phyloP scores from a whole-genome alignment of 2,797 vertebrate species.

The Pelochelys cantorii region DNA sequence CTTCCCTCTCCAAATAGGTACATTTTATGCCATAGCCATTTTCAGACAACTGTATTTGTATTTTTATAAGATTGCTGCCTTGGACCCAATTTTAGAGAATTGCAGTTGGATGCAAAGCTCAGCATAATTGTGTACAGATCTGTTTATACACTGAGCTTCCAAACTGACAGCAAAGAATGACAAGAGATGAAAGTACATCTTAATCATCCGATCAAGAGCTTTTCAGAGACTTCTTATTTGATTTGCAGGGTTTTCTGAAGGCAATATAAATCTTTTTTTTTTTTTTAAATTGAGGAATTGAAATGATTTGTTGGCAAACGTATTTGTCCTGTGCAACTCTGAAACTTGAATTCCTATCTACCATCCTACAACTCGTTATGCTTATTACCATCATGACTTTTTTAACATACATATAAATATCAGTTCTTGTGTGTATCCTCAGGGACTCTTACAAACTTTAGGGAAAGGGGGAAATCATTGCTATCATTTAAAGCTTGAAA shows the following conservation, averaged over 20 bases:
- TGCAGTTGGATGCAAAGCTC: neutral
- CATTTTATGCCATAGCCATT: neutral
- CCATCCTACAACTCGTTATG: neutral
- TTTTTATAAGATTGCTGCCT: neutral
- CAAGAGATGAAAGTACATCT: neutral
- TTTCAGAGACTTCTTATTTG: slow-evolving; percentile 37
- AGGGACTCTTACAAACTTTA: slow-evolving; percentile 4
- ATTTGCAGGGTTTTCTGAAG: slow-evolving; percentile 36
- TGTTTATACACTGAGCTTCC: neutral
- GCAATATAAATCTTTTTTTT: slow-evolving; percentile 29
- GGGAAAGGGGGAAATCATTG: slow-evolving; percentile 2
- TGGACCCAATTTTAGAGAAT: neutral
- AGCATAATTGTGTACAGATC: neutral
- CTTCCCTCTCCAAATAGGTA: neutral
- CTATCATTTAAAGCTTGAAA: slow-evolving; percentile 56
- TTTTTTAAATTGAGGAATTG: neutral
- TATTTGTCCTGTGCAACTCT: neutral
- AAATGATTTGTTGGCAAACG: neutral
- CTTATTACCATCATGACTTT: neutral
- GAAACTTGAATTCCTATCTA: neutral
- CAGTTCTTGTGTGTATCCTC: neutral
- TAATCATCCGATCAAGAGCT: neutral
- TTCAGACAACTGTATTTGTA: neutral
- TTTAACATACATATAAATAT: slow-evolving; percentile 9
- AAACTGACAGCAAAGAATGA: neutral